Conservation (phyloP, 2,797 vertebrate genomes). For the Lacerta bilineata region DNA sequence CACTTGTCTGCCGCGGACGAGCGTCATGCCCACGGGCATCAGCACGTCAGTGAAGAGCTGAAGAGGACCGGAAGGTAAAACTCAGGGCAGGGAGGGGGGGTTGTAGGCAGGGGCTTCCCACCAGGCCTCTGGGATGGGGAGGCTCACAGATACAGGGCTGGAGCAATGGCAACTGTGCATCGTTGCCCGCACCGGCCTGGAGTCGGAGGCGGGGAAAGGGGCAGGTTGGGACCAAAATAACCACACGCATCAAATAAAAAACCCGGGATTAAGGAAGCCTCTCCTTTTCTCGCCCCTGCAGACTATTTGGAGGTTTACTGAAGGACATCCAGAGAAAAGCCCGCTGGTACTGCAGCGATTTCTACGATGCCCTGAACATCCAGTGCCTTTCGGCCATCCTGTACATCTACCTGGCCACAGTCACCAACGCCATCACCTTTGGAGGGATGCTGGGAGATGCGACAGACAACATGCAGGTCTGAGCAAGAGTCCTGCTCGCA, state of each 20-base stretch:
- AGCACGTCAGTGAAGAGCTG: conserved; percentile 66
- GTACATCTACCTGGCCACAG: conserved; percentile 83
- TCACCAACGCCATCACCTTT: conserved; percentile 84
- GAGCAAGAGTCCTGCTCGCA: neutral
- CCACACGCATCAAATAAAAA: neutral
- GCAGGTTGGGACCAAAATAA: no score
- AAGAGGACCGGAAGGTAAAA: conserved; percentile 81
- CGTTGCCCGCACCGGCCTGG: no score
- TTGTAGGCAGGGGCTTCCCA: neutral
- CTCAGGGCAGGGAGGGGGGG: neutral
- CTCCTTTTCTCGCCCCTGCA: neutral
- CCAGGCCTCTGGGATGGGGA: neutral
- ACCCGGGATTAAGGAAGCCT: neutral
- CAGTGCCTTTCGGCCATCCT: conserved; percentile 83
- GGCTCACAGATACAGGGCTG: neutral
- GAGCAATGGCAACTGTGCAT: no score
- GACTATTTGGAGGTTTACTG: conserved; percentile 83
- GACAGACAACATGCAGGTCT: conserved; percentile 82
- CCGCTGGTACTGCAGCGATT: conserved; percentile 81
- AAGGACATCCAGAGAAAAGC: conserved; percentile 81
- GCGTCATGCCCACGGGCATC: conserved; percentile 34
- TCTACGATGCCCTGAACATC: conserved; percentile 79
- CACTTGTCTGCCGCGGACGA: conserved; percentile 41
- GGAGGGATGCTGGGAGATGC: conserved; percentile 84
- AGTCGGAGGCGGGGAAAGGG: neutral